A percentile compares a stretch with the other conserved stretches of the same genome.
Evolutionary conservation across 2,888 invertebrate species (phyloP).

Genomic region (Eupithecia pulchellata): DNA sequence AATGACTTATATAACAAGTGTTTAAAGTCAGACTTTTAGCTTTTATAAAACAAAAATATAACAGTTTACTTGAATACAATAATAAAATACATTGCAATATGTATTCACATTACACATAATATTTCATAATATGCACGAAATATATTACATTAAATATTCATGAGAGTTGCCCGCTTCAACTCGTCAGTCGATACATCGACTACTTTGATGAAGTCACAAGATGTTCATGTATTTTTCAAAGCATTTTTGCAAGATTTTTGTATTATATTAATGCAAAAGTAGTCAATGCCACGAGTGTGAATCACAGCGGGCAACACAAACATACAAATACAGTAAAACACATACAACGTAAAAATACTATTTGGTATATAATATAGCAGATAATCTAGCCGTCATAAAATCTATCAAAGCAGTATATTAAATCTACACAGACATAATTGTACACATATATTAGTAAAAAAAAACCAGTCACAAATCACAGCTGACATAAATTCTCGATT

Average conservation of each 20-base stretch:
- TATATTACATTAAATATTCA: conserved; percentile 76
- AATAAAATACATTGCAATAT: conserved; percentile 82
- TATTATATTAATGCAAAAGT: too few relatives aligned
- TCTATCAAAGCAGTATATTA: conserved; percentile 78
- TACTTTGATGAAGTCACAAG: not conserved
- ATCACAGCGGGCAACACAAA: conserved; percentile 55
- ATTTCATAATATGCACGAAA: conserved; percentile 80
- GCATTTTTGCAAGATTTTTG: not conserved
- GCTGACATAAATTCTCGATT: conserved; percentile 84
- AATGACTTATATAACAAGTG: conserved; percentile 76
- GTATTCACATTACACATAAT: conserved; percentile 85
- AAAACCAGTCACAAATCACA: conserved; percentile 85
- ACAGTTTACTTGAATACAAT: conserved; percentile 81
- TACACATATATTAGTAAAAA: conserved; percentile 81
- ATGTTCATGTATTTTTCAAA: not conserved
- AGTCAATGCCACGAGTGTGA: conserved; percentile 45
- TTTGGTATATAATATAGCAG: conserved; percentile 84
- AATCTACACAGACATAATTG: conserved; percentile 75
- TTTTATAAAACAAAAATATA: conserved; percentile 75
- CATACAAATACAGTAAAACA: conserved; percentile 77
- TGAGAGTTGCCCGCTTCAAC: conserved; percentile 56
- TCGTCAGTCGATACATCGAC: conserved; percentile 48
- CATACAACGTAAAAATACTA: conserved; percentile 85
- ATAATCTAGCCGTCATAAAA: conserved; percentile 81
- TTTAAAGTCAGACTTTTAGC: conserved; percentile 85